Base-by-base conservation (phyloP, 2,797 vertebrate species). In the Glossophaga mutica region DNA sequence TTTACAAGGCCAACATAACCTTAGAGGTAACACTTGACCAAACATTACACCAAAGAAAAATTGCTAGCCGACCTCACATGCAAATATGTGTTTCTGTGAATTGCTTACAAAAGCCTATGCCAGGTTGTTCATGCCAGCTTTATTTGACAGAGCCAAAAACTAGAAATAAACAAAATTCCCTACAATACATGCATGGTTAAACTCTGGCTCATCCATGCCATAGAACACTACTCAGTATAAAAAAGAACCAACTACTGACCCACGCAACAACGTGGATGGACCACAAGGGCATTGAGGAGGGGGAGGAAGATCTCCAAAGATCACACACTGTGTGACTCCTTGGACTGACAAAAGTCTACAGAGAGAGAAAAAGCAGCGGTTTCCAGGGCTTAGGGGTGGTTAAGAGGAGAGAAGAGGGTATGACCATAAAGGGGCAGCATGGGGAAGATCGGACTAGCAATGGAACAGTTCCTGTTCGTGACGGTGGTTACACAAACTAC, bases 101-200 rank as follows among this genome's bases (percentile, higher is more conserved):
- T 1, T 81, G 37, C 4, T 76, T 81, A 93, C 11, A 70, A 62
- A 71, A 90, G 70, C n/a, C 67, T 48, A 65, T 0, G 26, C 42
- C 57, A 21, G 52, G 55, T 10, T 74, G 6, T n/a, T 65, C 44
- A 76, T 6, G 81, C 11, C 37, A 77, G 37, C 44, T 90, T 76
- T 81, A 86, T 37, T 59, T 86, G 11, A 62, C 84, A 79, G 3
- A 85, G n/a, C 24, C 71, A 29, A 37, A 82, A 50, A 70, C 73
- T 67, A 12, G 21, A 92, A 87, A 83, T 62, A 65, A 91, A 92
- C 77, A 87, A 91, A 83, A 89, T 57, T 26, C 37, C 67, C 88
- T 55, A 84, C 16, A 94, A 67, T 5, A 83, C 37, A 42, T 78
- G 18, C 34, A 39, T 5, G 18, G 44, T 77, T 86, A 89, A 90